Base-by-base conservation (phyloP, 2,113 vertebrate genomes). In the Casuarius casuarius region DNA sequence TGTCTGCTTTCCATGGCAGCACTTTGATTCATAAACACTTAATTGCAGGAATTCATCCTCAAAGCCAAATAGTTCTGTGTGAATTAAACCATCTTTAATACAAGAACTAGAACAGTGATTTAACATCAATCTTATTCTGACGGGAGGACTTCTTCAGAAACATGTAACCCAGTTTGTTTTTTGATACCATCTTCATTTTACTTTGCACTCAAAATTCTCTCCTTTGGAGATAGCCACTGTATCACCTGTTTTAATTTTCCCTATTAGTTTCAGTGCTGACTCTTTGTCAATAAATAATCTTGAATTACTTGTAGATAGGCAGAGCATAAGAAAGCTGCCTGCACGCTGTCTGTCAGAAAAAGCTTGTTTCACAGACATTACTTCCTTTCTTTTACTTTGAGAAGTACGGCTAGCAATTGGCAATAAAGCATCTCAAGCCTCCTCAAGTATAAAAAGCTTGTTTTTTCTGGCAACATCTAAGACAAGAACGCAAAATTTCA, bases 21-120 rank as follows among this genome's bases (percentile, higher is more conserved):
- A n/a, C 73, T 92, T 91, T 79, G 71, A 95, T 82, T 94, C 89
- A 96, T 79, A 89, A 96, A 97, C 94, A 92, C 38, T 82, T 95
- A 96, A 96, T 94, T 97, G 92, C 44, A 91, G 89, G 92, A 95
- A 94, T 96, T 89, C 58, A 82, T 92, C 81, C 66, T 82, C 44
- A 38, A 91, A 77, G 91, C 92, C 94, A 96, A 95, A 92, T 59
- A 92, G 40, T 61, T 92, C 92, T 38, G 78, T n/a, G 23, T 74
- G 89, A 94, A 91, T 84, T 81, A 89, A 94, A 78, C 75, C 44
- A 89, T 71, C 84, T 93, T 75, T 79, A 94, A 79, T 38, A 9
- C 11, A 87, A 67, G 54, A 96, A 87, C 74, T 84, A 92, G 70
- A 96, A 76, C 63, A 63, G 78, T 29, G 59, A 59, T 59, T 79